Evolutionary conservation across 1,140 invertebrate genomes (phyloP), one percentile per base, ranked within the genome.

Genomic region (Zaprionus gabonicus): DNA sequence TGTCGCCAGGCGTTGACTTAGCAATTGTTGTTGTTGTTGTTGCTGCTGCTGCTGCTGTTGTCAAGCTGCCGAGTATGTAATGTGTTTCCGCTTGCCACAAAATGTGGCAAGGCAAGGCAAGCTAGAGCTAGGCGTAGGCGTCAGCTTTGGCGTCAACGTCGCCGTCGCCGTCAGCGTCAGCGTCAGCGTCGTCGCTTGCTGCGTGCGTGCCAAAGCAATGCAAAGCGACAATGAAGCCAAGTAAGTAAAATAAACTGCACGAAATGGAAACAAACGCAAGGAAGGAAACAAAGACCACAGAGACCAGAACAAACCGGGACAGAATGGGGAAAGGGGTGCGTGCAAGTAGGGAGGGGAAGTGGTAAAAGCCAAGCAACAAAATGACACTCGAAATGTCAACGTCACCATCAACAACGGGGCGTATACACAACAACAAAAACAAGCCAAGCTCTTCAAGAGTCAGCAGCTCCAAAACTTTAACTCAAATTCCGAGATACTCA

Each of bases 61-160:
- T 77, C 83, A 80, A 82, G 82, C 71, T 86, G 77, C 80, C 83
- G 83, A 87, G 83, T 87, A 88, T 87, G 83, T 87, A 87, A 87
- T 87, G 83, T 80, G 84, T 80, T 87, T 87, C 80, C 83, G 80
- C 80, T 87, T 74, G 83, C 84, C 83, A 82, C 83, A 82, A 80
- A 78, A 73, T 87, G 73, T 69, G 73, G 82, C 80, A 81, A 41
- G 75, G 67, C 58, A 13, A 28, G 38, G 13, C 38, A 41, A 20
- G 20, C 20, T 20, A 20, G 15, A 2, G 41, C 41, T 9, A 46
- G 25, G 34, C 76, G 75, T 58, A 53, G 78, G 71, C 75, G 68
- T 58, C 63, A 20, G 10, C 27, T 6, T 59, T 17, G 57, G 34
- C 57, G 17, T 20, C 56, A 64, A 27, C 28, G 28, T 31, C 28